Base-by-base conservation (phyloP, 2,113 vertebrate species). In the Deroptyus accipitrinus region DNA sequence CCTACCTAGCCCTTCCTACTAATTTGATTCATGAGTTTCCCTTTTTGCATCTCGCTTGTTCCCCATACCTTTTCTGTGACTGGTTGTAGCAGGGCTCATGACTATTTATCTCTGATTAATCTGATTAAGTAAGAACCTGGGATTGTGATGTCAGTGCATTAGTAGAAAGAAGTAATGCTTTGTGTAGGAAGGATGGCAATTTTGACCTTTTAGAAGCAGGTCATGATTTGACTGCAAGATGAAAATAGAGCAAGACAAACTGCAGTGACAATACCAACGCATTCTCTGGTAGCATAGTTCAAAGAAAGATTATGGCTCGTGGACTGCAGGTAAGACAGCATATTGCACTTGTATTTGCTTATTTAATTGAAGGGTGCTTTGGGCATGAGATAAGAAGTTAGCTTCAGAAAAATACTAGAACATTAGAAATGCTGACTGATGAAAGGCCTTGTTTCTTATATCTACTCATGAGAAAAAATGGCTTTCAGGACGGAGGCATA, bases 101-200 rank as follows among this genome's bases (percentile, higher is more conserved):
- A 48, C 51, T 52, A 69, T 80, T 94, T 89, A 88, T 96, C 90
- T 82, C 67, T 90, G 70, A 74, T 77, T 96, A 95, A 96, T 88
- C 88, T 74, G 86, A 79, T 93, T 92, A 95, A 81, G 41, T 84
- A 80, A 94, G 2, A 96, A 74, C 27, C 48, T 49, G 37, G 66
- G 66, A 93, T 93, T 95, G 90, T 93, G 85, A 94, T 95, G 90
- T 97, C 92, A 92, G 19, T 76, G 78, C 39, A 90, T 89, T 74
- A 92, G 63, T 1, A 78, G 44, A 54, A 74, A n/a, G 48, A 94
- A 91, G 31, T 48, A 86, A 67, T 12, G 11, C 42, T 85, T 84
- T 41, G 61, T 94, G 69, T 46, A 76, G 39, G 61, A 80, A 88
- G 64, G 51, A 94, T 49, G 83, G 49, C 23, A 61, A 6, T 86